A percentile compares a stretch with the other conserved stretches of the same genome.
Conservation (phyloP, 2,888 invertebrate species). For the Pilophorus perplexus region DNA sequence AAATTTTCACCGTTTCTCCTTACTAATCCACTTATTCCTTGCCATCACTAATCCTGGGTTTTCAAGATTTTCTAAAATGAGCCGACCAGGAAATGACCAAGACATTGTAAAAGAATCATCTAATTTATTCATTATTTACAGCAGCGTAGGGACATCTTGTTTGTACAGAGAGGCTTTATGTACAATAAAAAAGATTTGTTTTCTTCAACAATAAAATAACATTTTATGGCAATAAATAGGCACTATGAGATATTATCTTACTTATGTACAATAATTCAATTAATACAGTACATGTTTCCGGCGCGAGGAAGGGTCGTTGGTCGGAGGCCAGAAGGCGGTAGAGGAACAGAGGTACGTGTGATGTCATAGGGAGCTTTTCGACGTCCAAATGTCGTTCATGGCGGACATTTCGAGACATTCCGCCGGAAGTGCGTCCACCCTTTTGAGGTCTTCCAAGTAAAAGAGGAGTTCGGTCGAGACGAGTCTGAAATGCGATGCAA, state of each 20-base stretch:
- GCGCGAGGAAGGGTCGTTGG: not conserved
- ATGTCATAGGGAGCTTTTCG: constrained; percentile 6
- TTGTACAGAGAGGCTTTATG: no score
- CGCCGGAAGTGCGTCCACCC: constrained; percentile 71
- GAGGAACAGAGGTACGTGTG: not conserved
- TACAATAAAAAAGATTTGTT: constrained; percentile 17
- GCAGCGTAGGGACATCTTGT: no score
- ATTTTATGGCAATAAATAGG: constrained; percentile 30
- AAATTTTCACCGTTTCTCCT: no score
- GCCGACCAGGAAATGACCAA: no score
- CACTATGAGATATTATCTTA: constrained; percentile 16
- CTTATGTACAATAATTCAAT: constrained; percentile 20
- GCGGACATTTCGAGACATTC: constrained; percentile 72
- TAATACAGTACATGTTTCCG: not conserved
- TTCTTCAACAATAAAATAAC: constrained; percentile 13
- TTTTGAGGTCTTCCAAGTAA: constrained; percentile 82
- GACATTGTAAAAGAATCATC: no score
- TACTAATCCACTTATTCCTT: no score
- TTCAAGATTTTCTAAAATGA: no score
- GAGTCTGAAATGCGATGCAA: constrained; percentile 56
- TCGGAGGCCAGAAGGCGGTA: not conserved
- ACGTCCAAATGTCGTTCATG: constrained; percentile 70
- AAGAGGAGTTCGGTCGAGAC: constrained; percentile 91
- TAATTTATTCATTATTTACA: no score
- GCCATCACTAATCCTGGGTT: no score